Evolutionary conservation across 2,113 vertebrate genomes (phyloP), one percentile per base, ranked within the genome.

Genomic region (Mixornis gularis): DNA sequence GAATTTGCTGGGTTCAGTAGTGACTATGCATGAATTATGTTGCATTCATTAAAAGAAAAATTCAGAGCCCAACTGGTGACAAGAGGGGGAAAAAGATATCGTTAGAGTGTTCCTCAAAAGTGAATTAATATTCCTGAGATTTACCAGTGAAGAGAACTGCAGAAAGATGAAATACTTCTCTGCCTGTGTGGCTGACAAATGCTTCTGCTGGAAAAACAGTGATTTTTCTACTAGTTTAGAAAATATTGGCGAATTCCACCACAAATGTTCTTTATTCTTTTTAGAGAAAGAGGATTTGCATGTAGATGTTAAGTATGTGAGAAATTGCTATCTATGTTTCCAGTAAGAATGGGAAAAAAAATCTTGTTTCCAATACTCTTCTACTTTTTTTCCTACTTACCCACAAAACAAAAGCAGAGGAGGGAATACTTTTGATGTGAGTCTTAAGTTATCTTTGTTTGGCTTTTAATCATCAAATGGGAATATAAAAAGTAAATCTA

Each of bases 21-120:
- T 96, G 96, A 96, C 96, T 97, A 44, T 89, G 93, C 85, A 93
- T 97, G 95, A 97, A 96, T 97, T 95, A 96, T 74, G 25, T 93
- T 15, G 64, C 65, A 44, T 96, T 97, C 88, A 94, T 96, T 97
- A 97, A 94, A 93, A 74, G 76, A 91, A 85, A 84, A 60, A 66
- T 90, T 96, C 78, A 69, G 63, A 93, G 59, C 82, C 80, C 84
- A 71, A 58, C 70, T 14, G 53, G 93, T 69, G 63, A 85, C 77
- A 89, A 95, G 86, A 90, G 46, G 70, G 46, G 1, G 3, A 15
- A 32, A 34, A 91, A 78, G n/a, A 55, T 2, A 83, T 27, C 64
- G 26, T 71, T 79, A 89, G 21, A 14, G 17, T 52, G 12, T 72
- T 93, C 74, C 34, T 93, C 64, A 36, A 60, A 68, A 92, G 30